A percentile compares a stretch with the other conserved stretches of the same genome.
Conservation (phyloP, 2,888 invertebrate species). For the Coelinius sp. region DNA sequence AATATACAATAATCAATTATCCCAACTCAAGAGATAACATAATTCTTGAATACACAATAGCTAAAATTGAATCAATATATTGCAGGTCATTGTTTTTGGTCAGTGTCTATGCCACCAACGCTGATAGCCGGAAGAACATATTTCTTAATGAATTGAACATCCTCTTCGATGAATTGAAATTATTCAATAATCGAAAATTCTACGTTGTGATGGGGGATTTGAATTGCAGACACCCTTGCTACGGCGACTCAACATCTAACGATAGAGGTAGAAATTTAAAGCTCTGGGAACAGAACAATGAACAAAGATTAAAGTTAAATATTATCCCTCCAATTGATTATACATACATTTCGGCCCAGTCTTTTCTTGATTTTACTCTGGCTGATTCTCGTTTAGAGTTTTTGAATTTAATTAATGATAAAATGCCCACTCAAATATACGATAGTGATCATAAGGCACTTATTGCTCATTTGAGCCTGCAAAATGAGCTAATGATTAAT, state of each 20-base stretch:
- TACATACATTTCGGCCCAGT: background rate
- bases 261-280: background rate
- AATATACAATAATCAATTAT: no score
- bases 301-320: background rate
- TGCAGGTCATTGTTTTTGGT: no score
- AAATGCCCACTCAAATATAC: background rate
- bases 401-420: background rate
- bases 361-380: conserved; percentile 5
- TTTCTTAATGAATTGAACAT: no score
- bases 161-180: no score
- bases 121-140: no score
- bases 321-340: background rate
- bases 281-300: background rate
- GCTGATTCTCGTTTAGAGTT: background rate
- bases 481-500: background rate
- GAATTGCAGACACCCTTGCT: background rate
- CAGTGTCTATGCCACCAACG: no score
- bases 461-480: background rate
- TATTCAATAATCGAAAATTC: no score
- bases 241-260: background rate
- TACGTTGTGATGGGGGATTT: background rate
- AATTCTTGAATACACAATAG: no score
- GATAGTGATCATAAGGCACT: conserved; percentile 22
- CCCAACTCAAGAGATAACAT: no score
- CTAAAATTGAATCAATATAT: no score